Conservation (phyloP, 2,113 vertebrate genomes). For the Echinops telfairi region DNA sequence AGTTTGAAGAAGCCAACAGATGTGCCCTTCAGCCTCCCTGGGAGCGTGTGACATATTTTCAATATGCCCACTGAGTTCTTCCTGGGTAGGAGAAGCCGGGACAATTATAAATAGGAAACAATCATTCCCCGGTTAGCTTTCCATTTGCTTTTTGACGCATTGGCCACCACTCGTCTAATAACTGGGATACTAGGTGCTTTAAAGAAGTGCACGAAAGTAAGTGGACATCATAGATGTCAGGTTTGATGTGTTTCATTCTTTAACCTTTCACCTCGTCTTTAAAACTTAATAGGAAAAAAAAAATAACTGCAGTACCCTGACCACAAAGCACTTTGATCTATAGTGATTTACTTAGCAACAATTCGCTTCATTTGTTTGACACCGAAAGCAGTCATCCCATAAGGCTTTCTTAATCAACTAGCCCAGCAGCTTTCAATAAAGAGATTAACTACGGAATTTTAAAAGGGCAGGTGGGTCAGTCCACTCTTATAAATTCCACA, state of each 20-base stretch:
- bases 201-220: slow-evolving; percentile 59
- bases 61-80: not conserved
- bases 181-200: not conserved
- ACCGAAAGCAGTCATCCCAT: slow-evolving; percentile 77
- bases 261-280: slow-evolving; percentile 74
- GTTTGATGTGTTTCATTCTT: slow-evolving; percentile 57
- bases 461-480: slow-evolving; percentile 73
- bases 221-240: slow-evolving; percentile 64
- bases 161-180: slow-evolving; percentile 47
- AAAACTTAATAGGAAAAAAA: slow-evolving; percentile 80
- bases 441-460: slow-evolving; percentile 74
- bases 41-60: not conserved
- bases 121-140: slow-evolving; percentile 38
- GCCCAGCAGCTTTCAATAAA: slow-evolving; percentile 77
- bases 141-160: slow-evolving; percentile 34
- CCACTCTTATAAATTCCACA: slow-evolving; percentile 73
- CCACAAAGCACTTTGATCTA: slow-evolving; percentile 81
- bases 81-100: not conserved
- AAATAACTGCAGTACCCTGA: slow-evolving; percentile 76
- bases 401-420: slow-evolving; percentile 81
- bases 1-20: too few species aligned
- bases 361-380: slow-evolving; percentile 78
- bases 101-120: slow-evolving; percentile 51
- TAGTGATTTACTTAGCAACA: slow-evolving; percentile 72
- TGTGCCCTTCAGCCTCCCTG: not conserved